These are phyloP conservation scores for Chaetodon trifasciatus DNA, from an alignment of 2,797 vertebrate species.

Conservation along the genomic window DNA sequence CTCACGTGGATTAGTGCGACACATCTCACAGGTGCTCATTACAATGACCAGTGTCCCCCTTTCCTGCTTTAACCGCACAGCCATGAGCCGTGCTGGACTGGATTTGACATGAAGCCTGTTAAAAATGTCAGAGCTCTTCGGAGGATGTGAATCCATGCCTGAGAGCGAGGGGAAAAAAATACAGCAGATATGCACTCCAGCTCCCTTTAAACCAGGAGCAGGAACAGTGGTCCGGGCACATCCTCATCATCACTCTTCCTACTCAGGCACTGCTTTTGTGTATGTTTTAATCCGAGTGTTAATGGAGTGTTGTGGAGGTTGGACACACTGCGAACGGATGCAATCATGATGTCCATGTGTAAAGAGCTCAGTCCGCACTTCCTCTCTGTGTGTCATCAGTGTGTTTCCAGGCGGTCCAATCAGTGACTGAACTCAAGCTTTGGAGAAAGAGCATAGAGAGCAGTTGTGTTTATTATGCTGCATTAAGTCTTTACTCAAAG, in stretches of 20 bases:
- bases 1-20: conserved; percentile 50
- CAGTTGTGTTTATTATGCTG: conserved; percentile 83
- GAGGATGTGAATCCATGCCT: conserved; percentile 27
- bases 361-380: conserved; percentile 34
- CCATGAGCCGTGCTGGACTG: conserved; percentile 56
- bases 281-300: conserved; percentile 69
- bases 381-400: conserved; percentile 60
- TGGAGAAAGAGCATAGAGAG: conserved; percentile 55
- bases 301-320: conserved; percentile 76
- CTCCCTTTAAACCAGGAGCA: conserved; percentile 46
- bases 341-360: conserved; percentile 73
- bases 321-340: conserved; percentile 67
- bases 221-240: conserved; percentile 48
- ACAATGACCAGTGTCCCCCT: conserved; percentile 67
- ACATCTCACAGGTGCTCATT: conserved; percentile 75
- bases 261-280: conserved; percentile 52
- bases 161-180: conserved; percentile 2
- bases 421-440: conserved; percentile 63
- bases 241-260: conserved; percentile 69
- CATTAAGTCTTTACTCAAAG: conserved; percentile 68
- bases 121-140: conserved; percentile 61
- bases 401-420: conserved; percentile 74
- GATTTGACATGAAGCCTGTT: conserved; percentile 63
- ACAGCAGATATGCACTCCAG: conserved; percentile 54
- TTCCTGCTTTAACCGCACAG: conserved; percentile 38